Conservation (phyloP, 2,113 vertebrate species). For the Sterna hirundo region DNA sequence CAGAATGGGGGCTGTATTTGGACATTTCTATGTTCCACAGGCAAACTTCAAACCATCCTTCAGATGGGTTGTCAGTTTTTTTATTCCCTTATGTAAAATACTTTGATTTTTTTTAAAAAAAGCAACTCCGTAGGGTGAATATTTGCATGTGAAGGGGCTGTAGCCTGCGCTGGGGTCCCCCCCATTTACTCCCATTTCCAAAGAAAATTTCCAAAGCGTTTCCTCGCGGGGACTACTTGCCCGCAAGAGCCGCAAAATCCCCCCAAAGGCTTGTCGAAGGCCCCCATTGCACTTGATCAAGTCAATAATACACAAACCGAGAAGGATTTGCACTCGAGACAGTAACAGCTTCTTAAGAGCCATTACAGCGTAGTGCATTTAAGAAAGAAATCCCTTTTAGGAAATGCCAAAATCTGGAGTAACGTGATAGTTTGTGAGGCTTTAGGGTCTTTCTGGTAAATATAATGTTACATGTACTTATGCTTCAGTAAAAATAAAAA, state of each 20-base stretch:
- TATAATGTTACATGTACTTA: background rate
- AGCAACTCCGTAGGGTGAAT: background rate
- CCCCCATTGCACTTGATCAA: conserved; percentile 30
- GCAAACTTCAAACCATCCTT: background rate
- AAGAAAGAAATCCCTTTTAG: conserved; percentile 61
- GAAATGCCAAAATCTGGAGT: conserved; percentile 60
- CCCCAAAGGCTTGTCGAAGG: background rate
- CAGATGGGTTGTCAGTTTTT: rapidly evolving
- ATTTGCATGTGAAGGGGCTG: background rate
- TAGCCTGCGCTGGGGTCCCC: background rate
- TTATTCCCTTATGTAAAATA: background rate
- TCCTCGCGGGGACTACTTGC: background rate
- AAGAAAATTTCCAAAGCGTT: background rate
- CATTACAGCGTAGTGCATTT: conserved; percentile 60
- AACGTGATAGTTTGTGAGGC: background rate
- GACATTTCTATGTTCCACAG: rapidly evolving
- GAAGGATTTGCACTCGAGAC: conserved; percentile 66
- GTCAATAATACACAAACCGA: conserved; percentile 66
- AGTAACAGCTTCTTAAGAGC: conserved; percentile 69
- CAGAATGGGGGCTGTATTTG: background rate
- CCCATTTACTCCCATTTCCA: background rate
- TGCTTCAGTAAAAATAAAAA: background rate
- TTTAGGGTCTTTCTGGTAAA: conserved; percentile 20
- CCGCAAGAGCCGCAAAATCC: background rate
- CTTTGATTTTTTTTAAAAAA: background rate